These are phyloP conservation scores for Pseudonaja textilis DNA, from an alignment of 2,113 vertebrate species.

Conservation along the genomic window DNA sequence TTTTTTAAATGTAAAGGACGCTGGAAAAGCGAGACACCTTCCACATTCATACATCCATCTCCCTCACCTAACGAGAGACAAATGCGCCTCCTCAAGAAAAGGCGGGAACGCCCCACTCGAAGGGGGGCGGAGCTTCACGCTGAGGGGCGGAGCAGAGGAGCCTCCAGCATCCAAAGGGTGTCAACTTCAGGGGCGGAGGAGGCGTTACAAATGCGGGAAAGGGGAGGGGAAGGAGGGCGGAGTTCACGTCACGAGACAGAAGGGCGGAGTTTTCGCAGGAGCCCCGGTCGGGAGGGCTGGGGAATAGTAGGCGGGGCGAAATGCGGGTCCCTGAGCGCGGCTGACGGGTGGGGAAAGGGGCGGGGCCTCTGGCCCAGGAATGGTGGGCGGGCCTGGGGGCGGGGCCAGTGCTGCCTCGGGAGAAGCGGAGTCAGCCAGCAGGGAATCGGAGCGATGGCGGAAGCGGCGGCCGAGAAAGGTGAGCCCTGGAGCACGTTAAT, in stretches of 20 bases:
- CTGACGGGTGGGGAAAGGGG: neutral
- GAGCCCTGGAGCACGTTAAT: neutral
- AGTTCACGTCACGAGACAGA: neutral
- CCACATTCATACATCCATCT: accelerated
- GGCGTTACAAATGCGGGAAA: neutral
- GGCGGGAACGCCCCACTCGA: neutral
- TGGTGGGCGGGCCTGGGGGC: neutral
- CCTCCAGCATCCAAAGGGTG: neutral
- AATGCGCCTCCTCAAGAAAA: neutral
- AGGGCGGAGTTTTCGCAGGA: neutral
- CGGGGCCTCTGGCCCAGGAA: neutral
- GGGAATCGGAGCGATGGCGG: neutral
- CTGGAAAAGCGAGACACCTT: neutral
- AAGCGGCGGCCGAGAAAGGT: neutral
- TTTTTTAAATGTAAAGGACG: neutral
- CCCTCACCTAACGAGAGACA: neutral
- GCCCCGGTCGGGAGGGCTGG: neutral
- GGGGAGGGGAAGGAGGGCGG: neutral
- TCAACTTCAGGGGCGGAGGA: neutral
- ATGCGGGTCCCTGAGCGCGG: neutral
- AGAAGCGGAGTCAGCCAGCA: neutral
- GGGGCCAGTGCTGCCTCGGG: neutral
- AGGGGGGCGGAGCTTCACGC: neutral
- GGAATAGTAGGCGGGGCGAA: neutral
- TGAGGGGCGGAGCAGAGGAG: neutral